Evolutionary conservation across 2,797 vertebrate genomes (phyloP), one percentile per base, ranked within the genome.

Genomic region (Spondyliosoma cantharus): DNA sequence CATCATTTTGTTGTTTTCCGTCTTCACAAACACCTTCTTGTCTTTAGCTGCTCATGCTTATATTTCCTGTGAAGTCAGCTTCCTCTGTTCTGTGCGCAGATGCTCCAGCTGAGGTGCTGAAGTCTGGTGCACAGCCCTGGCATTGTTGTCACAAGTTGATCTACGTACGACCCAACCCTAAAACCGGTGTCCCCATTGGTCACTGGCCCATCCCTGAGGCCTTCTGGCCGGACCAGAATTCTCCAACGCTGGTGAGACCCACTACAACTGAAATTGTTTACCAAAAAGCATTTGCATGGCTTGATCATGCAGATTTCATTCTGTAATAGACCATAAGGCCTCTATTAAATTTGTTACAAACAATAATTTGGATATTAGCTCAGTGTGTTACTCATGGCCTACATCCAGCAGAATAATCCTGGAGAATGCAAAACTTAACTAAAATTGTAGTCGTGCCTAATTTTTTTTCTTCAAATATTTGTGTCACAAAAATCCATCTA

Each of bases 221-320:
- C 82, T 99, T 99, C 91, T 99, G 98, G 97, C 98, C 98, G 42
- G 98, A 99, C 94, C 97, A 99, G 93, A 99, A 99, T 95, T 98
- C 97, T 60, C 97, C 97, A 79, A 97, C 97, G 13, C 91, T 99
- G 96, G 98, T 99, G 95, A 95, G 96, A 83, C 76, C 37, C 50
- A 1, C 7, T 2, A 3, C 24, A 0, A 13, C 15, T 29, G 15
- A 27, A 57, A 8, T 20, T 13, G 3, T 37, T 20, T 9, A 56
- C 22, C 16, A 16, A 37, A 37, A 9, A 48, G 3, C 14, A 13
- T 27, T 48, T 37, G 5, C 22, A 22, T 27, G 20, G 12, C 17
- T 42, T 42, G 19, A 32, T 8, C 11, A 16, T 43, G 13, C 14
- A 56, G 7, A 3, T 71, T 61, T 65, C 2, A 46, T 16, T 6